Evolutionary conservation across 1,140 invertebrate genomes (phyloP), one percentile per base, ranked within the genome.

Genomic region (Achroia grisella): DNA sequence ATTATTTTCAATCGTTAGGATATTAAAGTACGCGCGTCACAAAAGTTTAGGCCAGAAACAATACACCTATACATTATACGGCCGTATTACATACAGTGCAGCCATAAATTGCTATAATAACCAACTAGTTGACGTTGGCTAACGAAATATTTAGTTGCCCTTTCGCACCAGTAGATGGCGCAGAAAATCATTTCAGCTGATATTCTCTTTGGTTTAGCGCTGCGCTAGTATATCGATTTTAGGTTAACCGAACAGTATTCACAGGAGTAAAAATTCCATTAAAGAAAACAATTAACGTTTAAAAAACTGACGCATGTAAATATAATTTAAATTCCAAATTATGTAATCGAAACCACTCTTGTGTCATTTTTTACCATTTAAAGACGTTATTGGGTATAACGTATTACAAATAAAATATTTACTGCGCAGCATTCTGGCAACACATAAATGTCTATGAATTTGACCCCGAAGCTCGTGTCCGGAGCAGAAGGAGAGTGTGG

Each of bases 391-490:
- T 3, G 2, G 17, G 2, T 23, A 23, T 3, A 23, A 23, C 17
- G 17, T 6, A 3, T 6, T 37, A 5, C 8, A 37, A 15, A 37
- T 23, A 6, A 3, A 17, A 37, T 37, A 35, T n/a, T 17, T 15
- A 17, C 9, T 39, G 48, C 34, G 36, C 32, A 41, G 40, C 10
- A 33, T 11, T 34, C 49, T 77, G 65, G 78, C 74, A 84, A 82
- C 76, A 64, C 71, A 68, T 41, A 55, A 53, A 70, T 80, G 68
- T 85, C 78, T 82, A 82, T 85, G 78, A 82, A 71, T 85, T 81
- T 85, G 81, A 85, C 81, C 81, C 78, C 78, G 77, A 78, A 78
- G 78, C 77, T 81, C 75, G 73, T 85, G 78, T 82, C 73, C 78
- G 62, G 71, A 78, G 73, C 71, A 81, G 75, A 77, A 73, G 70